Conservation (phyloP, 2,797 vertebrate species). For the Cirrhinus mrigala region DNA sequence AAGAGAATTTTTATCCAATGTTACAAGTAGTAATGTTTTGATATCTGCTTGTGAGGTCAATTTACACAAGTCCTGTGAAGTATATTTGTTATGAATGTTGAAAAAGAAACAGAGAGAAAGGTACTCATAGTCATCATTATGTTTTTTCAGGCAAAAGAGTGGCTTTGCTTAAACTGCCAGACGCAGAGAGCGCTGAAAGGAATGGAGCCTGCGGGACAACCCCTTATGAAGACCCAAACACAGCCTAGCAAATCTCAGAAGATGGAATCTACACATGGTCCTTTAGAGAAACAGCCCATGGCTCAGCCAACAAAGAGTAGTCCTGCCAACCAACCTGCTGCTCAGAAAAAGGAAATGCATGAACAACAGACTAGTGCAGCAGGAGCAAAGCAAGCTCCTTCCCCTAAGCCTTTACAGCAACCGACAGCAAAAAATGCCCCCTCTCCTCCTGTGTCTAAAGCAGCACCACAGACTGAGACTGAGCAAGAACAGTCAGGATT, state of each 20-base stretch:
- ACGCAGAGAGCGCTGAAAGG: slow-evolving; percentile 83
- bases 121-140: too few relatives aligned
- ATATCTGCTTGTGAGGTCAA: neutral
- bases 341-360: slow-evolving; percentile 36
- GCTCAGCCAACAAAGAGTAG: slow-evolving; percentile 64
- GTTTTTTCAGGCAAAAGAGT: slow-evolving; percentile 60
- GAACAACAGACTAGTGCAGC: slow-evolving; percentile 53
- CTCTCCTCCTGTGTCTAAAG: slow-evolving; percentile 28
- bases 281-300: slow-evolving; percentile 56
- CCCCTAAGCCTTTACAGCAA: slow-evolving; percentile 63
- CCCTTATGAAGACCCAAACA: slow-evolving; percentile 65
- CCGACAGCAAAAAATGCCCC: slow-evolving; percentile 68
- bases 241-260: slow-evolving; percentile 62
- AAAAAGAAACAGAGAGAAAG: too few relatives aligned
- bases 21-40: neutral
- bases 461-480: slow-evolving; percentile 52
- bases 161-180: slow-evolving; percentile 88
- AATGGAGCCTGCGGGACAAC: slow-evolving; percentile 72
- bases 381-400: slow-evolving; percentile 53
- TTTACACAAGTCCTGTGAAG: neutral
- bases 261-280: slow-evolving; percentile 42
- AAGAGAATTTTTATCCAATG: neutral
- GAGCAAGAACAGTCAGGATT: slow-evolving; percentile 66
- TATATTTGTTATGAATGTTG: neutral
- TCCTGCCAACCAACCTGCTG: slow-evolving; percentile 58